These are phyloP conservation scores for Chaetura pelagica DNA, from an alignment of 2,113 vertebrate species.

Conservation along the genomic window DNA sequence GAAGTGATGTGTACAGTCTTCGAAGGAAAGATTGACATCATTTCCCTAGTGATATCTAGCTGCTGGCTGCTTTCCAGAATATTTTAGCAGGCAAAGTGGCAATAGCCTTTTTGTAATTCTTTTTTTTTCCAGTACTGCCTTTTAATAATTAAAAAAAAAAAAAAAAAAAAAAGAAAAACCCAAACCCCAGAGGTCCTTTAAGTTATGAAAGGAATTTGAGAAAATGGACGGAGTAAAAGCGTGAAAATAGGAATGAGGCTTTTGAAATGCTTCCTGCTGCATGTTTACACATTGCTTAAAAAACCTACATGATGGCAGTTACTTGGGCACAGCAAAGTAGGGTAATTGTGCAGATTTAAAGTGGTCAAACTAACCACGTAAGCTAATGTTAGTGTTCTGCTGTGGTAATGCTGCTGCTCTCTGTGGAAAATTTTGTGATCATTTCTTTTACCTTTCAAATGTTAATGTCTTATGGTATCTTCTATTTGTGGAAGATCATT, in stretches of 20 bases:
- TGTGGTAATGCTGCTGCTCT: neutral
- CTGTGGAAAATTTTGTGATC: neutral
- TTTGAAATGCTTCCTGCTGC: neutral
- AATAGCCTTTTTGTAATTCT: neutral
- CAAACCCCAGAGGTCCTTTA: neutral
- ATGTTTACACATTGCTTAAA: neutral
- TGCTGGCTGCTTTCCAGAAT: slow-evolving; percentile 2
- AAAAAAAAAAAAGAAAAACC: too few species aligned
- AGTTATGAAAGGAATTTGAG: neutral
- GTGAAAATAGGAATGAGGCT: neutral
- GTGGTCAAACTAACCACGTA: rapidly evolving
- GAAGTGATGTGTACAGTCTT: slow-evolving; percentile 9
- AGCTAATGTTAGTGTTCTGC: neutral
- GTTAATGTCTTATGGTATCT: neutral
- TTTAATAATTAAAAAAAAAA: neutral
- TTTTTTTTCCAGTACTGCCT: neutral
- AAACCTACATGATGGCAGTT: neutral
- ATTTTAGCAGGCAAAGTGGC: neutral
- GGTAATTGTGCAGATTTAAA: neutral
- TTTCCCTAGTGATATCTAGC: neutral
- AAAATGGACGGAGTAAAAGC: neutral
- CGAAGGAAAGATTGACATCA: slow-evolving; percentile 36
- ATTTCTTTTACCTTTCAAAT: neutral
- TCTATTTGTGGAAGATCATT: neutral
- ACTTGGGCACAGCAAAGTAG: neutral